Evolutionary conservation across 1,140 invertebrate genomes (phyloP).

Genomic region (Drosophila ohnishii): DNA sequence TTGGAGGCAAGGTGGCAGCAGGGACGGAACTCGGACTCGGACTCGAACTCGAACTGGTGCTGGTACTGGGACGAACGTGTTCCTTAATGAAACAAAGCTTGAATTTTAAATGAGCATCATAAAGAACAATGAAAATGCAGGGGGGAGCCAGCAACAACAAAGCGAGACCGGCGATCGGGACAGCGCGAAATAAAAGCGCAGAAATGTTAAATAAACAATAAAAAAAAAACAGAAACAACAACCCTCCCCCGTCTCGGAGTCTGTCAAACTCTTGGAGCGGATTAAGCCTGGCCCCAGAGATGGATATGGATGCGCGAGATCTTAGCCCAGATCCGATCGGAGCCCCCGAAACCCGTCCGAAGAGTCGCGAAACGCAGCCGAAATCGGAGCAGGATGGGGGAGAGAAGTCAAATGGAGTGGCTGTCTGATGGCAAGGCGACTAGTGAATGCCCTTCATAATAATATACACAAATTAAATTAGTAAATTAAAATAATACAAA

Average conservation of each 20-base stretch:
- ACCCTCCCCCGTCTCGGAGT: constrained; percentile 9
- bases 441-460: background rate
- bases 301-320: constrained; percentile 43
- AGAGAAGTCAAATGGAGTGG: constrained; percentile 7
- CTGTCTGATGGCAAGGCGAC: background rate
- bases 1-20: background rate
- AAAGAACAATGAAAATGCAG: constrained; percentile 80
- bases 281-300: constrained; percentile 37
- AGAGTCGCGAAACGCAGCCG: background rate
- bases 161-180: constrained; percentile 53
- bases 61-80: constrained; percentile 63
- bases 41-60: background rate
- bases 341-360: background rate
- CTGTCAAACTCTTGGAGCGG: constrained; percentile 52
- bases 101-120: constrained; percentile 80
- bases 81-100: constrained; percentile 82
- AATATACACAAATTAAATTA: background rate
- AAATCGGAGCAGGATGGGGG: constrained; percentile 1
- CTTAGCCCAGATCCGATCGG: constrained; percentile 1
- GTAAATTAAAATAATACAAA: too few species aligned
- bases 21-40: background rate
- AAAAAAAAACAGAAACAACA: constrained; percentile 47
- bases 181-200: constrained; percentile 63
- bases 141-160: constrained; percentile 57
- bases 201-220: constrained; percentile 79